These are phyloP conservation scores for Drosophila cracens DNA, from an alignment of 2,888 invertebrate genomes.

Conservation along the genomic window DNA sequence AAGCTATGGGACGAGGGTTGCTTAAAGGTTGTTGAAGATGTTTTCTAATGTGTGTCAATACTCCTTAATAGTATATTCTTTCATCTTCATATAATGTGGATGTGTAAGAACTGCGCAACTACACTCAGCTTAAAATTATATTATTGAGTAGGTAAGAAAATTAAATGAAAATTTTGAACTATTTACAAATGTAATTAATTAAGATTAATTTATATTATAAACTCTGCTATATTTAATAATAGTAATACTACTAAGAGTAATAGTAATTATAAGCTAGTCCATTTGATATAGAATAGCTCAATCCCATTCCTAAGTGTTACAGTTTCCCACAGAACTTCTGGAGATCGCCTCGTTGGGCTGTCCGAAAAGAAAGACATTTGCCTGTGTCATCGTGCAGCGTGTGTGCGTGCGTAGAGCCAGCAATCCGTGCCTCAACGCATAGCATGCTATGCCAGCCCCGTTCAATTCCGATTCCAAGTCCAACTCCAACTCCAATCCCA, in stretches of 20 bases:
- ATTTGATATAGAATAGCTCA: neutral
- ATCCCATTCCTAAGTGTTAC: neutral
- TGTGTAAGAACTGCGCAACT: neutral
- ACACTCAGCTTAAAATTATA: neutral
- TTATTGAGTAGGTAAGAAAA: neutral
- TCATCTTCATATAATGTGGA: neutral
- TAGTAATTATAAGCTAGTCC: neutral
- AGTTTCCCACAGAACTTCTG: constrained; percentile 23
- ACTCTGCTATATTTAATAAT: neutral
- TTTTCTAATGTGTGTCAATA: neutral
- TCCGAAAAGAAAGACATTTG: constrained; percentile 76
- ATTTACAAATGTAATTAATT: neutral
- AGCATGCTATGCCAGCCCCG: neutral
- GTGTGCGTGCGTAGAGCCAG: constrained; percentile 45
- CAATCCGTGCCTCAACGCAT: constrained; percentile 29
- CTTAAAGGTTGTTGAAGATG: neutral
- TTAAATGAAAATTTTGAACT: neutral
- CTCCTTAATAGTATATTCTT: neutral
- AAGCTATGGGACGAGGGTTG: constrained; percentile 56
- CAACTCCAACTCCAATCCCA: constrained; percentile 25
- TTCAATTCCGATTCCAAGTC: constrained; percentile 16
- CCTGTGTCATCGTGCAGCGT: constrained; percentile 69
- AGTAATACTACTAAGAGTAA: no score
- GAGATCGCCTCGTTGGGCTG: constrained; percentile 47
- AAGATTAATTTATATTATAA: neutral